phyloP scores from a whole-genome alignment of 2,113 vertebrate genomes.

The Alligator mississippiensis region DNA sequence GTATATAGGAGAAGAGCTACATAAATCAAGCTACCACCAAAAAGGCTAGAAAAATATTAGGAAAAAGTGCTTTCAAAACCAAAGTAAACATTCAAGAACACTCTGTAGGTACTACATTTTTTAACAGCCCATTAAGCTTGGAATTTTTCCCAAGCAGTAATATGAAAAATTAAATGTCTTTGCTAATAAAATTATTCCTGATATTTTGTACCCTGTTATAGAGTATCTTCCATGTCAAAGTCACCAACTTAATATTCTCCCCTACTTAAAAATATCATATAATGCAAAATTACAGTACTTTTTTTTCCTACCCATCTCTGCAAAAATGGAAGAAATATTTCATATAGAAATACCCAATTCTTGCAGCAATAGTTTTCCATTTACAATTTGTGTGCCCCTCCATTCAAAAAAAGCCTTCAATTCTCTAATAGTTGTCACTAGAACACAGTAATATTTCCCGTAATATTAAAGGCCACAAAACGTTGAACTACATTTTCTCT shows the following conservation, averaged over 20 bases:
- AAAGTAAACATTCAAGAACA: constrained; percentile 65
- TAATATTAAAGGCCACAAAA: constrained; percentile 81
- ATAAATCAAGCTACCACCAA: constrained; percentile 60
- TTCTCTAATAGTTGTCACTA: constrained; percentile 45
- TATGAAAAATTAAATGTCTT: constrained; percentile 33
- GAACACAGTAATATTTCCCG: constrained; percentile 63
- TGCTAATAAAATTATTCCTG: constrained; percentile 70
- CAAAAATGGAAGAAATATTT: constrained; percentile 64
- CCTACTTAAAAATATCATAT: constrained; percentile 62
- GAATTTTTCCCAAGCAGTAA: constrained; percentile 40
- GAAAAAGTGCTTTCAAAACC: constrained; percentile 73
- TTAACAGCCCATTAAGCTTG: constrained; percentile 43
- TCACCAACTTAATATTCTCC: constrained; percentile 45
- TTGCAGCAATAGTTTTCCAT: constrained; percentile 47
- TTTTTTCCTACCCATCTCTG: constrained; percentile 56
- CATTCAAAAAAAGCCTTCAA: constrained; percentile 56
- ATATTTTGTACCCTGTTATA: constrained; percentile 72
- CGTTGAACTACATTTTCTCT: constrained; percentile 58
- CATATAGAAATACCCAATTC: constrained; percentile 48
- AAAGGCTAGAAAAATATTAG: constrained; percentile 72
- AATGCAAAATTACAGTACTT: constrained; percentile 69
- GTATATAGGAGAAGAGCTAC: constrained; percentile 47
- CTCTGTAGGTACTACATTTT: constrained; percentile 59
- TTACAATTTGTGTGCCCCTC: constrained; percentile 31
- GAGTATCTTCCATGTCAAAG: constrained; percentile 44